These are phyloP conservation scores for Philotrypesis tridentata DNA, from an alignment of 1,140 invertebrate genomes.

Conservation along the genomic window DNA sequence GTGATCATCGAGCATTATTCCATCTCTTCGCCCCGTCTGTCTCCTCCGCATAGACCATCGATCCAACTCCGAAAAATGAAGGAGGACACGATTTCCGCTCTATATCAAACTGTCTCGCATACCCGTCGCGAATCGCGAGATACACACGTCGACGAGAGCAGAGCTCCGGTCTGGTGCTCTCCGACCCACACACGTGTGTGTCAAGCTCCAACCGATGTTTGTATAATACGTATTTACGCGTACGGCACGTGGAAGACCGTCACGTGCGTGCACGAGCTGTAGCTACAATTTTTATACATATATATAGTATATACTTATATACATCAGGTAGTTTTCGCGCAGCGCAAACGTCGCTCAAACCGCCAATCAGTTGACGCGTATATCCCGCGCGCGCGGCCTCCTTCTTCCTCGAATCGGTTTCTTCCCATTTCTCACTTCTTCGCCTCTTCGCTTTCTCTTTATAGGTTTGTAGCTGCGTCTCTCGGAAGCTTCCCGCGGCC, in stretches of 20 bases:
- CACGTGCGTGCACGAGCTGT: neutral
- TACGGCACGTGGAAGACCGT: neutral
- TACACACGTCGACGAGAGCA: neutral
- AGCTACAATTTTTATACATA: too few species aligned
- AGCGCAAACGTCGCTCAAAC: neutral
- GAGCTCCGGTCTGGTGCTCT: neutral
- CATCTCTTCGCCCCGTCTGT: too few species aligned
- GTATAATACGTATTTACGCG: neutral
- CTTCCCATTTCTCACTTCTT: neutral
- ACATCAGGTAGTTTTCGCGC: constrained; percentile 9
- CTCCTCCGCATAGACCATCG: too few species aligned
- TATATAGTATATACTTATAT: too few species aligned
- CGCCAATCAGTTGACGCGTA: constrained; percentile 12
- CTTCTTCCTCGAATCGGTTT: neutral
- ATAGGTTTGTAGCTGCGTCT: too few species aligned
- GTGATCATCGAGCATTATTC: neutral
- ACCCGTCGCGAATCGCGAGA: neutral
- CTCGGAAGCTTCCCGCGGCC: neutral
- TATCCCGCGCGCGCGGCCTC: constrained; percentile 6
- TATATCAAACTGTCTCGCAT: neutral
- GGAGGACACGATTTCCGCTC: neutral
- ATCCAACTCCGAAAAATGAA: neutral
- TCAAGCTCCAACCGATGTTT: neutral
- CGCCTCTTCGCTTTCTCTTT: neutral
- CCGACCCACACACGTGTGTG: too few species aligned